Conservation (phyloP, 2,113 vertebrate genomes). For the Oenanthe melanoleuca region DNA sequence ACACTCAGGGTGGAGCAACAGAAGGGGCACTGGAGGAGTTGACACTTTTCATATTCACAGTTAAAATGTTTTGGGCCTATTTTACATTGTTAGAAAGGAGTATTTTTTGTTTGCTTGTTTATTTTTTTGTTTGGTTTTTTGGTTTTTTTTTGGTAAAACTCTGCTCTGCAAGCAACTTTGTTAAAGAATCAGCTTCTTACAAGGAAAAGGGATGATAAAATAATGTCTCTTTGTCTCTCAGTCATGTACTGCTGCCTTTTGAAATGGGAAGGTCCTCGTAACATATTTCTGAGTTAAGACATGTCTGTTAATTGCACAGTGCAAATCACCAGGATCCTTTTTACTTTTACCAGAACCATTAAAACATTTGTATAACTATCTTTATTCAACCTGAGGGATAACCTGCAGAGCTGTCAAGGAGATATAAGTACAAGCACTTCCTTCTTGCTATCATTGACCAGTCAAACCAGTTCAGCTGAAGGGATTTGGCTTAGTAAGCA, state of each 20-base stretch:
- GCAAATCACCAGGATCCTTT: neutral
- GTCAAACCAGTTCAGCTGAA: constrained; percentile 18
- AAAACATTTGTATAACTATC: neutral
- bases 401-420: neutral
- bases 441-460: neutral
- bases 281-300: neutral
- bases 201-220: neutral
- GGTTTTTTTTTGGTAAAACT: neutral
- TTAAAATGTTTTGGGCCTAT: neutral
- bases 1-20: neutral
- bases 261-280: accelerated
- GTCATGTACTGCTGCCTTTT: neutral
- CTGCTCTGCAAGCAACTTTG: neutral
- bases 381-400: neutral
- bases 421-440: neutral
- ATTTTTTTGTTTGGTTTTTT: neutral
- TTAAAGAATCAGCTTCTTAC: neutral
- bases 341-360: neutral
- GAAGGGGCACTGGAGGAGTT: neutral
- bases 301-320: neutral
- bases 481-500: neutral
- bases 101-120: neutral
- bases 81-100: neutral
- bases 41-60: neutral
- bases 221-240: neutral